These are phyloP conservation scores for Tetragnatha montana DNA, from an alignment of 2,888 invertebrate species.

Conservation along the genomic window DNA sequence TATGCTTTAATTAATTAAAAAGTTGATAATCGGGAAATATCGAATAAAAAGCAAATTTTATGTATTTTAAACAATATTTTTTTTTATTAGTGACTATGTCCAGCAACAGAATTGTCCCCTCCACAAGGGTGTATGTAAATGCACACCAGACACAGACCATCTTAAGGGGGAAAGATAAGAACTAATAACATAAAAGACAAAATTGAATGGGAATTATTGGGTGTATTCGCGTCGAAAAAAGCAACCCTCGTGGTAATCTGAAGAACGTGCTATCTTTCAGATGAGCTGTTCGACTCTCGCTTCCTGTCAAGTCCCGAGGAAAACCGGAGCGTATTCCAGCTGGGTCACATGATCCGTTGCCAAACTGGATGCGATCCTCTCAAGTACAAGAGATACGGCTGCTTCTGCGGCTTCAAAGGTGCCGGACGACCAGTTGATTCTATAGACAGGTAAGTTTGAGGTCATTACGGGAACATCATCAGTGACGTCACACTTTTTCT, in stretches of 20 bases:
- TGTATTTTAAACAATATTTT: too few species aligned
- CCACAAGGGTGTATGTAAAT: too few species aligned
- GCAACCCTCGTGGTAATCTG: too few species aligned
- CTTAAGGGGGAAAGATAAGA: neutral
- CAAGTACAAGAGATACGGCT: slow-evolving; percentile 87
- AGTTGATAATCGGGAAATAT: too few species aligned
- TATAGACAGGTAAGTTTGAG: slow-evolving; percentile 82
- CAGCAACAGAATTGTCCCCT: neutral
- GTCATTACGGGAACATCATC: too few species aligned
- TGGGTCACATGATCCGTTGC: slow-evolving; percentile 91
- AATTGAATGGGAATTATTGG: neutral
- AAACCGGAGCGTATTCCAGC: slow-evolving; percentile 83
- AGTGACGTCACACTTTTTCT: too few species aligned
- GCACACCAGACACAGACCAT: neutral
- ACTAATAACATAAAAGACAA: neutral
- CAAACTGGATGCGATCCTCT: slow-evolving; percentile 90
- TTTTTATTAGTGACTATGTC: neutral
- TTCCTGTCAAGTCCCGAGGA: slow-evolving; percentile 73
- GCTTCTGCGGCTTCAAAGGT: slow-evolving; percentile 91
- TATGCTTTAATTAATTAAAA: too few species aligned
- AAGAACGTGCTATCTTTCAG: slow-evolving; percentile 4
- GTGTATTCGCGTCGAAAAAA: too few species aligned
- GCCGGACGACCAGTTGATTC: slow-evolving; percentile 86
- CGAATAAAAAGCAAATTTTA: too few species aligned
- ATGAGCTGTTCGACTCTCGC: neutral